phyloP scores from a whole-genome alignment of 2,888 invertebrate species.

The Nasonovia ribisnigri region DNA sequence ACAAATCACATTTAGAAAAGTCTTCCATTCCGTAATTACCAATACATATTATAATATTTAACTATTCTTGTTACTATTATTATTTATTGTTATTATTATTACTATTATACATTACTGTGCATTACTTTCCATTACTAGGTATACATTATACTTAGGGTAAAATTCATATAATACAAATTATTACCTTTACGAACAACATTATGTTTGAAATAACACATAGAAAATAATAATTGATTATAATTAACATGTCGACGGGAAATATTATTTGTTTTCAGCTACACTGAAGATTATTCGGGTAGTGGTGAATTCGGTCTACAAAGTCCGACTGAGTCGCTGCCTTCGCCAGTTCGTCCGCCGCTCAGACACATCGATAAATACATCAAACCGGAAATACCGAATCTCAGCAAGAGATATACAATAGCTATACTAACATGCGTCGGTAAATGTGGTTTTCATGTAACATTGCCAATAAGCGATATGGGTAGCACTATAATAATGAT shows the following conservation, averaged over 20 bases:
- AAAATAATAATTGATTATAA: neutral
- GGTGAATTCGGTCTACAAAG: conserved; percentile 65
- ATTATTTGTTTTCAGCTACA: conserved; percentile 36
- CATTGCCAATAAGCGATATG: neutral
- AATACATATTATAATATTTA: neutral
- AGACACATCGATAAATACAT: conserved; percentile 90
- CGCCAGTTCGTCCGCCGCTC: conserved; percentile 86
- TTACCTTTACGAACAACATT: neutral
- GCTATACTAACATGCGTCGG: conserved; percentile 87
- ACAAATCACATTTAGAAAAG: conserved; percentile 64
- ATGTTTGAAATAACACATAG: too few relatives aligned
- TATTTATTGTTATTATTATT: neutral
- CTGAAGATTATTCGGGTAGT: conserved; percentile 61
- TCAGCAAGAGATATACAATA: conserved; percentile 88
- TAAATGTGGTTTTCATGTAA: conserved; percentile 67
- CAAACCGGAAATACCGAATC: conserved; percentile 87
- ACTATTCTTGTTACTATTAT: neutral
- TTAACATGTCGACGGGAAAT: neutral
- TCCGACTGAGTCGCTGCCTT: conserved; percentile 79
- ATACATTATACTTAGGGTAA: neutral
- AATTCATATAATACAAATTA: neutral
- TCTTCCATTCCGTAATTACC: conserved; percentile 62
- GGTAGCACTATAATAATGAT: neutral
- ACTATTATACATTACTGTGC: neutral
- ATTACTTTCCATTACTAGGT: too few relatives aligned